Evolutionary conservation across 1,140 invertebrate species (phyloP).

Genomic region (Thaumatotibia leucotreta): DNA sequence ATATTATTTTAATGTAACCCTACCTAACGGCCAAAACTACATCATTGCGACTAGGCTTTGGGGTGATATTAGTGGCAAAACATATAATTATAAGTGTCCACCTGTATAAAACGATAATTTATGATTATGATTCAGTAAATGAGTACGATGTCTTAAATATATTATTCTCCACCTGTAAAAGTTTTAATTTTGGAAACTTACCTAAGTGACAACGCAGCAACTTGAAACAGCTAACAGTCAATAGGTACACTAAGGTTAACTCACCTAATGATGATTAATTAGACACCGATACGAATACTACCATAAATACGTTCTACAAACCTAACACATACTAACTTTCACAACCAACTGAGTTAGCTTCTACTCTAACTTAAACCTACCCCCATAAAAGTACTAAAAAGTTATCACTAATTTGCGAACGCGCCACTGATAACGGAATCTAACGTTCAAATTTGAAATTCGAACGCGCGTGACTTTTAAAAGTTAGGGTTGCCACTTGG

Average conservation of each 20-base stretch:
- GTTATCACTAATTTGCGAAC: background rate
- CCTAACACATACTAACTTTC: slow-evolving; percentile 17
- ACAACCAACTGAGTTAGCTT: slow-evolving; percentile 31
- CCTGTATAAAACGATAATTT: too few relatives aligned
- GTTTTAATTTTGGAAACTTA: slow-evolving; percentile 1
- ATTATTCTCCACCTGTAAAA: background rate
- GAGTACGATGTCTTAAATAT: too few relatives aligned
- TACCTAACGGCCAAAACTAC: too few relatives aligned
- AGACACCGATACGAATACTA: slow-evolving; percentile 6
- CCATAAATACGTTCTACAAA: slow-evolving; percentile 14
- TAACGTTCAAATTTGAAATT: slow-evolving; percentile 3
- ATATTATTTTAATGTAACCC: too few relatives aligned
- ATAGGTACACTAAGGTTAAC: background rate
- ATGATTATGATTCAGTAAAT: too few relatives aligned
- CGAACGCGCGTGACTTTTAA: slow-evolving; percentile 14
- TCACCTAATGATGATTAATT: background rate
- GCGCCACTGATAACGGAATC: background rate
- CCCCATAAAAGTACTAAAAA: slow-evolving; percentile 11
- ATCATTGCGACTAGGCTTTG: too few relatives aligned
- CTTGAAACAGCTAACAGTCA: background rate
- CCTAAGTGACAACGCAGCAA: slow-evolving; percentile 4
- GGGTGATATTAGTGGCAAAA: too few relatives aligned
- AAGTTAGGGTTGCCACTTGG: slow-evolving; percentile 27
- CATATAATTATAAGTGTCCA: too few relatives aligned
- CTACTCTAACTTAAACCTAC: slow-evolving; percentile 17